Conservation (phyloP, 2,888 invertebrate genomes). For the Dolichomitus sp. region DNA sequence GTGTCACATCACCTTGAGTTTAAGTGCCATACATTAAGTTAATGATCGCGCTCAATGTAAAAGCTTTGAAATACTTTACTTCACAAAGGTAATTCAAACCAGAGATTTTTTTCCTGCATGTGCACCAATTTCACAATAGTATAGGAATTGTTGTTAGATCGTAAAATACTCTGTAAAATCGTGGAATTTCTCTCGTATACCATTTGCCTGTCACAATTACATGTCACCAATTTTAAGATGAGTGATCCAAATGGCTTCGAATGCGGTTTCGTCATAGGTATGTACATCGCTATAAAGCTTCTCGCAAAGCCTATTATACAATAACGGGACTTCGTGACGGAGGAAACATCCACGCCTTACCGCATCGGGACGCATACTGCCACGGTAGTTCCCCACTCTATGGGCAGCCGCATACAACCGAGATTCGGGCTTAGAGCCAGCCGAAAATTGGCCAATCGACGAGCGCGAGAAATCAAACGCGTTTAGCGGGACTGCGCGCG, state of each 20-base stretch:
- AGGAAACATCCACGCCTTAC: background rate
- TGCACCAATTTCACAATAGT: background rate
- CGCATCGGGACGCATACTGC: background rate
- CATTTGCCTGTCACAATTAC: background rate
- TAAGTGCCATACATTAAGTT: background rate
- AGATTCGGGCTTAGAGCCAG: background rate
- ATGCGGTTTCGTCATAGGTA: background rate
- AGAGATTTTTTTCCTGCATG: background rate
- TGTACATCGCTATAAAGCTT: background rate
- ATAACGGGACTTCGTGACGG: constrained; percentile 42
- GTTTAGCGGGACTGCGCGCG: constrained; percentile 50
- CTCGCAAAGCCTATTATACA: constrained; percentile 41
- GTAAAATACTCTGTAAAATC: background rate
- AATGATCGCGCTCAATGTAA: background rate
- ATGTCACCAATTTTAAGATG: background rate
- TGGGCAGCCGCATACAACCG: background rate
- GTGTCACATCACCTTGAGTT: background rate
- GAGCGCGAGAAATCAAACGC: constrained; percentile 45
- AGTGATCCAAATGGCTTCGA: background rate
- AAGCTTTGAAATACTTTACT: background rate
- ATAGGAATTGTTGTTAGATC: too few relatives aligned
- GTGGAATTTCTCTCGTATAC: background rate
- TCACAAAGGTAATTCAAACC: background rate
- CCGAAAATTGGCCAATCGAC: constrained; percentile 51
- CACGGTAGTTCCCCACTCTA: constrained; percentile 14